phyloP scores from a whole-genome alignment of 2,888 invertebrate species.

The Ichneumoninae sp. region DNA sequence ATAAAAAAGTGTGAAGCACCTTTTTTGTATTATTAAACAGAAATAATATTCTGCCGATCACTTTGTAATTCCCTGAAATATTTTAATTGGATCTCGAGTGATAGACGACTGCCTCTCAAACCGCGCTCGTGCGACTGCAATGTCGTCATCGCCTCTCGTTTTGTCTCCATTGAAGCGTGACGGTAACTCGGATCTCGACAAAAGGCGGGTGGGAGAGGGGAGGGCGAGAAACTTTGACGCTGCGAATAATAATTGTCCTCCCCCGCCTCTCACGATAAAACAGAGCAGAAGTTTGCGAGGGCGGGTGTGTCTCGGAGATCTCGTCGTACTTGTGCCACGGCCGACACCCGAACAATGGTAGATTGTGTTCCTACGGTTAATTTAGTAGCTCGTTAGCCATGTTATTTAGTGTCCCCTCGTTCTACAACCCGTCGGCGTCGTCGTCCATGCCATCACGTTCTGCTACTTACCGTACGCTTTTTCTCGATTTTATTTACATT shows the following conservation, averaged over 20 bases:
- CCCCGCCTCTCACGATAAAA: conserved; percentile 9
- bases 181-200: conserved; percentile 37
- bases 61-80: neutral
- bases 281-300: conserved; percentile 40
- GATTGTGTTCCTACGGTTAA: conserved; percentile 64
- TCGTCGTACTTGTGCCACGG: conserved; percentile 30
- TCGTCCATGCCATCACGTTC: conserved; percentile 26
- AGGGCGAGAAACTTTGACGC: conserved; percentile 58
- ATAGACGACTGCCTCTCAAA: conserved; percentile 8
- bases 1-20: neutral
- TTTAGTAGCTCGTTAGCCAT: conserved; percentile 69
- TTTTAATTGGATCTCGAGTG: conserved; percentile 25
- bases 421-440: conserved; percentile 28
- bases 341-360: conserved; percentile 66
- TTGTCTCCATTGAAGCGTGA: conserved; percentile 46
- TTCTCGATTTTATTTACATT: conserved; percentile 6
- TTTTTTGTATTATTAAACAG: neutral
- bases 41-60: neutral
- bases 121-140: neutral
- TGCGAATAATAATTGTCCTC: conserved; percentile 51
- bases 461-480: neutral
- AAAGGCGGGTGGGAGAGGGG: neutral
- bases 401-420: conserved; percentile 57
- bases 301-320: conserved; percentile 45
- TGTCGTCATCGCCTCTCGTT: neutral